Evolutionary conservation across 2,797 vertebrate species (phyloP).

Genomic region (Hydrolagus colliei): DNA sequence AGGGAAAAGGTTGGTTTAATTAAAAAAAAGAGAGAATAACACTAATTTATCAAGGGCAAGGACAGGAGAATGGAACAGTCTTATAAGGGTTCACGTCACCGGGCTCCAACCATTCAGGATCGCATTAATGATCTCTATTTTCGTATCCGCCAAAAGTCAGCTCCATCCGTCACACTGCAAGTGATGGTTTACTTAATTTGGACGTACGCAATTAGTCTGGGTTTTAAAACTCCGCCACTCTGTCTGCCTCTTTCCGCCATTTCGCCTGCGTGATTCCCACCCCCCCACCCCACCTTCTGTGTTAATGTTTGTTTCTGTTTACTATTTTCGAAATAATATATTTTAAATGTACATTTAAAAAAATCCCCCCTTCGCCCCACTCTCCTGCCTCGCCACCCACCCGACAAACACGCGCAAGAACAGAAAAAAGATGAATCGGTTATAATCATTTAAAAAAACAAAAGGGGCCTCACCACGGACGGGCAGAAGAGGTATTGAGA

Average conservation of each 20-base stretch:
- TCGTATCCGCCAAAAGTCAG: slow-evolving; percentile 99
- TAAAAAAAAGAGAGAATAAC: slow-evolving; percentile 27
- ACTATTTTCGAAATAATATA: no score
- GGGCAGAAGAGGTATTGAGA: slow-evolving; percentile 62
- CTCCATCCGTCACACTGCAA: slow-evolving; percentile 98
- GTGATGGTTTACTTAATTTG: slow-evolving; percentile 99
- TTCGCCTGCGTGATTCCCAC: slow-evolving; percentile 70
- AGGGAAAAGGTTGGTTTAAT: slow-evolving; percentile 15
- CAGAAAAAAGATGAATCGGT: no score
- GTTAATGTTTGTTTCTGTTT: no score
- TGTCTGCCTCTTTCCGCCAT: slow-evolving; percentile 62
- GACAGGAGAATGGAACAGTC: slow-evolving; percentile 49
- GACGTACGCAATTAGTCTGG: slow-evolving; percentile 99
- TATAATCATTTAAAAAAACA: background rate
- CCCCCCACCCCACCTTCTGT: no score
- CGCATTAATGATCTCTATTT: slow-evolving; percentile 99
- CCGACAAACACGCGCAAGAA: no score
- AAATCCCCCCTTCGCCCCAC: background rate
- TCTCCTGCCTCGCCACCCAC: no score
- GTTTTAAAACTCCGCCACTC: slow-evolving; percentile 76
- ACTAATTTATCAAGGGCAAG: slow-evolving; percentile 26
- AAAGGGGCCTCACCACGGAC: background rate
- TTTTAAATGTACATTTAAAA: background rate
- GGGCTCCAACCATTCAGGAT: slow-evolving; percentile 72
- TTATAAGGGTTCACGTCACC: slow-evolving; percentile 56